phyloP scores from a whole-genome alignment of 2,113 vertebrate species.

The Platysteira castanea region DNA sequence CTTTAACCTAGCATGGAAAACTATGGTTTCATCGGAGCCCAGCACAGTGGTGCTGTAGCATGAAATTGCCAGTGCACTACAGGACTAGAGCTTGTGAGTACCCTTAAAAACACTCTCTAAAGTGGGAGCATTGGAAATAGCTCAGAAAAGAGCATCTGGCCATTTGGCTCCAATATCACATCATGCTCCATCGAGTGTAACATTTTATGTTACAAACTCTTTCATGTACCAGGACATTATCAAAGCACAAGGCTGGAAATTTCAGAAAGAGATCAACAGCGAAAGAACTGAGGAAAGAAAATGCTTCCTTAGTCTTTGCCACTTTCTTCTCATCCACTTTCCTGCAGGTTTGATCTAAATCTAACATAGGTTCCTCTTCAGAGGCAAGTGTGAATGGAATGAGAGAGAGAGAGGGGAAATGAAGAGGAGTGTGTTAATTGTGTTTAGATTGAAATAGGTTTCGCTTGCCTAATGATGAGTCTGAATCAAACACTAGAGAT shows the following conservation, averaged over 20 bases:
- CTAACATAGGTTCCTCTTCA: background rate
- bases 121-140: constrained; percentile 39
- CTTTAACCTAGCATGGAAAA: background rate
- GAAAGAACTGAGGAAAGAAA: background rate
- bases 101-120: background rate
- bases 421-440: background rate
- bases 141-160: constrained; percentile 56
- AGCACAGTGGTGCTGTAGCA: background rate
- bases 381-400: background rate
- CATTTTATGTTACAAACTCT: constrained; percentile 44
- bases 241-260: constrained; percentile 36
- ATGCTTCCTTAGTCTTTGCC: background rate
- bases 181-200: constrained; percentile 32
- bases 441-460: background rate
- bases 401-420: background rate
- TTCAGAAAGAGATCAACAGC: background rate
- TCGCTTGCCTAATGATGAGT: background rate
- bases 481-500: background rate
- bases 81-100: constrained; percentile 2
- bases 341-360: background rate
- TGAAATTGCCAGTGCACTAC: constrained; percentile 21
- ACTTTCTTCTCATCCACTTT: background rate
- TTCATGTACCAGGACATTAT: constrained; percentile 39
- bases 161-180: constrained; percentile 44
- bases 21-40: constrained; percentile 15